These are phyloP conservation scores for Dicentrarchus labrax DNA, from an alignment of 2,113 vertebrate species.

Conservation along the genomic window DNA sequence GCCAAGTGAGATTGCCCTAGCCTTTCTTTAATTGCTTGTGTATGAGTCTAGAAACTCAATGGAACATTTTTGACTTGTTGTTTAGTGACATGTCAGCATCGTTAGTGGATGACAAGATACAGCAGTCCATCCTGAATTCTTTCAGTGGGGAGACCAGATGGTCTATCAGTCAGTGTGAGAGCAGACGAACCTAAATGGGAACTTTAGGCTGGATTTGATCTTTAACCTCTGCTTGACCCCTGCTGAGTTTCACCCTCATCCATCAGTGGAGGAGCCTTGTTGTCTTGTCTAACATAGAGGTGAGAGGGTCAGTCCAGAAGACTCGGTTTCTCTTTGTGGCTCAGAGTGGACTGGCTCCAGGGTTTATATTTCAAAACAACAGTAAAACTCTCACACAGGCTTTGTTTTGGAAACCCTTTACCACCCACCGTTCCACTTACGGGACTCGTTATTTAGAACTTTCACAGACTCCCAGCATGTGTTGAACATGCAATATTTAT, in stretches of 20 bases:
- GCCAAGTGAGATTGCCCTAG: background rate
- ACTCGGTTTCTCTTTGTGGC: background rate
- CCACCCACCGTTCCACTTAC: no score
- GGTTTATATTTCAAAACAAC: no score
- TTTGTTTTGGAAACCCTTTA: no score
- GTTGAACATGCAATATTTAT: no score
- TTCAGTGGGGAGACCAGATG: constrained; percentile 23
- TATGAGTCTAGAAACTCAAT: background rate
- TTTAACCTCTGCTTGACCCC: background rate
- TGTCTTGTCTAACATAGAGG: constrained; percentile 7
- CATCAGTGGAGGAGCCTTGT: background rate
- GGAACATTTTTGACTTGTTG: background rate
- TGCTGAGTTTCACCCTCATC: constrained; percentile 23
- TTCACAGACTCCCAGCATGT: no score
- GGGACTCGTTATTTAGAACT: no score
- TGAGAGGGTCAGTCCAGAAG: background rate
- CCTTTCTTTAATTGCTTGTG: background rate
- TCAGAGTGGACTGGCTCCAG: background rate
- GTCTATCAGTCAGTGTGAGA: constrained; percentile 17
- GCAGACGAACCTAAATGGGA: background rate
- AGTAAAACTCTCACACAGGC: no score
- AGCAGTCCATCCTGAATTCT: background rate
- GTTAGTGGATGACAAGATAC: background rate
- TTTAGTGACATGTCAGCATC: background rate
- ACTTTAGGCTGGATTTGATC: background rate